Evolutionary conservation across 2,113 vertebrate species (phyloP).

Genomic region (Perca fluviatilis): DNA sequence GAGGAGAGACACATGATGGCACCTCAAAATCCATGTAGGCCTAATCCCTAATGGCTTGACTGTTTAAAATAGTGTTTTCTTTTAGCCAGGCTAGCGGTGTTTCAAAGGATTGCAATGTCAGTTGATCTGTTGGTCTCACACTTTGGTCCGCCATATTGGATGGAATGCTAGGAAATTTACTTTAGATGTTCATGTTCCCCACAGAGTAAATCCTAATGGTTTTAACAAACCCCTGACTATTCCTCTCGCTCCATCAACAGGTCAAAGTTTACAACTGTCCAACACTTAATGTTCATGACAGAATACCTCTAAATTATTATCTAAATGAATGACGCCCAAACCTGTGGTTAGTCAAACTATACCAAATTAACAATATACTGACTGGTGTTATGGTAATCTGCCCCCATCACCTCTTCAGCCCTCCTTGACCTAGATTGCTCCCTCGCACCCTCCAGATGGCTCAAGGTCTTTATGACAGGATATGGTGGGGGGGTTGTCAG

Average conservation of each 20-base stretch:
- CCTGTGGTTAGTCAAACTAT: not conserved
- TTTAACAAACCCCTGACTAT: too few species aligned
- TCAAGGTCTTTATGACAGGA: conserved; percentile 22
- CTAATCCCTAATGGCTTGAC: not conserved
- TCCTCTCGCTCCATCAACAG: not conserved
- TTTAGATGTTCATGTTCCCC: not conserved
- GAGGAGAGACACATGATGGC: too few species aligned
- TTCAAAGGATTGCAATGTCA: too few species aligned
- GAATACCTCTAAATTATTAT: not conserved
- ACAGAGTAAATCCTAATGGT: not conserved
- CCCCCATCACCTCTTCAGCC: conserved; percentile 36
- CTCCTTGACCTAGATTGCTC: conserved; percentile 55
- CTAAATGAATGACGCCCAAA: not conserved
- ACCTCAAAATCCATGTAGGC: not conserved
- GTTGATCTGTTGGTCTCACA: not conserved
- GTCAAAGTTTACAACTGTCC: not conserved
- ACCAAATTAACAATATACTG: conserved; percentile 19
- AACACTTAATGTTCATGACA: not conserved
- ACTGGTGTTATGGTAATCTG: conserved; percentile 38
- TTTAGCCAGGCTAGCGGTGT: not conserved
- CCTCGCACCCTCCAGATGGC: conserved; percentile 43
- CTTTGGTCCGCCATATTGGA: not conserved
- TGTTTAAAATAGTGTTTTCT: not conserved
- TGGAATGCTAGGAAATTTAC: not conserved
- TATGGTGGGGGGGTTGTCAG: not conserved